Evolutionary conservation across 2,797 vertebrate species (phyloP), one percentile per base, ranked within the genome.

Genomic region (Aeoliscus strigatus): DNA sequence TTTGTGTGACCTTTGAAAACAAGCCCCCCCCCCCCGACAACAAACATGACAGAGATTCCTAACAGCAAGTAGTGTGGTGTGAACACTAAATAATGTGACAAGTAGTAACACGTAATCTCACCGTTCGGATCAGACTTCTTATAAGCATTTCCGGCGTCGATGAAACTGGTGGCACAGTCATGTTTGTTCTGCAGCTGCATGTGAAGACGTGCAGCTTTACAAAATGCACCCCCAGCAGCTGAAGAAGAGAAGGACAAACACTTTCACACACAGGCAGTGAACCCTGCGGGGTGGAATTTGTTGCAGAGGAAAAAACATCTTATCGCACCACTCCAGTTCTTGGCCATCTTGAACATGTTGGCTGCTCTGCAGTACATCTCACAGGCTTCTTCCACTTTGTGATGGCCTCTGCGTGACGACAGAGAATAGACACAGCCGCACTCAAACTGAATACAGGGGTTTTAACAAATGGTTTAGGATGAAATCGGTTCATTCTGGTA

Each of bases 271-370:
- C 25, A 39, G 2, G 27, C 2, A 18, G 2, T 21, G 1, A 4
- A 16, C 4, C 14, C 47, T 15, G 45, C 29, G 14, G 8, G 1
- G 11, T 28, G 5, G 13, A 14, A 23, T 56, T 14, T 35, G 31
- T n/a, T n/a, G 13, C 0, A 51, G 24, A 9, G 37, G 5, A 7
- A n/a, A 46, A 63, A 47, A 8, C 9, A 88, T 39, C 11, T 14
- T 18, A 16, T 50, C 88, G 45, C 84, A 99, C 96, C 96, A 2
- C 75, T 97, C 96, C 96, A 99, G 69, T 98, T 99, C 84, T 99
- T 99, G 68, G 90, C 92, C 77, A 99, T 98, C 90, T 98, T 98
- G 89, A 98, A 98, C 96, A 99, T 98, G 87, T 99, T 99, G 68
- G 96, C 96, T 29, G 96, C 94, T 87, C 96, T 91, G 70, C 93